These are phyloP conservation scores for Pteruthius melanotis DNA, from an alignment of 2,113 vertebrate genomes.

Conservation along the genomic window DNA sequence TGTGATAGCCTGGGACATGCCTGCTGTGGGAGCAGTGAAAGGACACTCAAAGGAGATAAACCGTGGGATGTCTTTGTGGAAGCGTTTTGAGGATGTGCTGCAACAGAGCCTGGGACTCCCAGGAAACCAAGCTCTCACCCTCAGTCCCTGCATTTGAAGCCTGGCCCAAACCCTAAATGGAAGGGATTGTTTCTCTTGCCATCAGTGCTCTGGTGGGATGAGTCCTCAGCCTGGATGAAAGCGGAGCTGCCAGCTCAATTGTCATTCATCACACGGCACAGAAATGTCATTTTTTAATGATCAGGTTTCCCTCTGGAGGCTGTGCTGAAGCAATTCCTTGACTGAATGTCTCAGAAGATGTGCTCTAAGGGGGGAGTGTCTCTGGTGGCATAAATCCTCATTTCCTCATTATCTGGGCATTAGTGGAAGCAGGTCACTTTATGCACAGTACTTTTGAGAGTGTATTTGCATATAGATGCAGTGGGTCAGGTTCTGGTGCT, in stretches of 20 bases:
- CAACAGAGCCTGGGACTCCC: background rate
- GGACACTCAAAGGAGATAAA: background rate
- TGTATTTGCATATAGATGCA: background rate
- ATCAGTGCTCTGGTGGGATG: background rate
- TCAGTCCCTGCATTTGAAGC: background rate
- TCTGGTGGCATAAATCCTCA: background rate
- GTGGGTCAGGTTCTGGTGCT: background rate
- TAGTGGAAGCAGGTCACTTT: background rate
- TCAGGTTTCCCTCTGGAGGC: background rate
- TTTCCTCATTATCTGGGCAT: constrained; percentile 19
- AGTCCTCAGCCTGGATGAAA: background rate
- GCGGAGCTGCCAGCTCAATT: background rate
- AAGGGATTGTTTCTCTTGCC: background rate
- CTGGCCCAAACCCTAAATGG: background rate
- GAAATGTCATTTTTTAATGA: constrained; percentile 27
- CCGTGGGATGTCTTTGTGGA: background rate
- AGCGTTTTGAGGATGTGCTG: background rate
- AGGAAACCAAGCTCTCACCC: background rate
- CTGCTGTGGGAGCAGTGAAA: background rate
- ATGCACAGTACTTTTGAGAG: background rate
- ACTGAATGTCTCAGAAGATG: background rate
- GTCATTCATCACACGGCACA: background rate
- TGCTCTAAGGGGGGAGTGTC: background rate
- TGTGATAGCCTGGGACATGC: background rate
- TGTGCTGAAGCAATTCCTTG: background rate